A percentile compares a stretch with the other conserved stretches of the same genome.
These are phyloP conservation scores for Acrocephalus scirpaceus DNA, from an alignment of 2,797 vertebrate species.

Conservation along the genomic window DNA sequence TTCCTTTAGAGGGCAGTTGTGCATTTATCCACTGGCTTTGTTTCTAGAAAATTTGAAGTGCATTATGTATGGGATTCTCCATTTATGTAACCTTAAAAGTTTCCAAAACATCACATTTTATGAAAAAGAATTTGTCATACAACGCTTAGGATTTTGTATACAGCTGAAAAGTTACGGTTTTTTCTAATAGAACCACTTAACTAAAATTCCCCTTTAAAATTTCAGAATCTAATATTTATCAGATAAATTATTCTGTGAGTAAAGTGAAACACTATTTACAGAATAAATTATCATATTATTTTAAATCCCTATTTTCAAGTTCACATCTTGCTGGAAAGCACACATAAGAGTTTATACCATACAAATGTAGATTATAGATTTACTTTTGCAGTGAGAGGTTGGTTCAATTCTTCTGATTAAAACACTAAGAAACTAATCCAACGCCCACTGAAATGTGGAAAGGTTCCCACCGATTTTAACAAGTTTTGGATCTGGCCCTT, in stretches of 20 bases:
- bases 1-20: not conserved
- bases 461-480: conserved; percentile 62
- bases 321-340: not conserved
- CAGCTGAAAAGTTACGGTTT: not conserved
- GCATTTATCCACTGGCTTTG: not conserved
- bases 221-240: not conserved
- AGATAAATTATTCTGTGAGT: not conserved
- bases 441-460: conserved; percentile 55
- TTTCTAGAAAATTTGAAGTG: not conserved
- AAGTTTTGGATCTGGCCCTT: conserved; percentile 66
- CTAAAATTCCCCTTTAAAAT: not conserved
- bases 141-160: not conserved
- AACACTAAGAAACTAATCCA: conserved; percentile 60
- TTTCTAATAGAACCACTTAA: not conserved
- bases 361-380: conserved; percentile 34
- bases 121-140: not conserved
- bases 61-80: not conserved
- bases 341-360: not conserved
- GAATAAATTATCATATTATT: not conserved
- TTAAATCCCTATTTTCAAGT: not conserved
- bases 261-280: not conserved
- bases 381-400: conserved; percentile 54
- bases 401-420: conserved; percentile 64
- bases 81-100: not conserved
- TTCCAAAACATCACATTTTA: not conserved